These are phyloP conservation scores for Pocillopora damicornis DNA, from an alignment of 64 coral and sea anemone species.

Conservation along the genomic window DNA sequence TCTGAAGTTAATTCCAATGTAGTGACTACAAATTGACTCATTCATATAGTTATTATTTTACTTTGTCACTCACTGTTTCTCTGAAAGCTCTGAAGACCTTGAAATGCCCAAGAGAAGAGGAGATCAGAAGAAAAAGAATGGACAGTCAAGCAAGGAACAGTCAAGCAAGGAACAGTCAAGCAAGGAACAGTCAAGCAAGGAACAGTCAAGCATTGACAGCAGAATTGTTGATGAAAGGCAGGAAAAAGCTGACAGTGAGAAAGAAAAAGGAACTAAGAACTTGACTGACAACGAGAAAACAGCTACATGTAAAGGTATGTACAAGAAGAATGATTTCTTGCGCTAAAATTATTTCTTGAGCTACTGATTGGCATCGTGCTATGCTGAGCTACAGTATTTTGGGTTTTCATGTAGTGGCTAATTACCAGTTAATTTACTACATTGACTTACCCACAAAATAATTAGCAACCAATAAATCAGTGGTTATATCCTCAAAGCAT, in stretches of 20 bases:
- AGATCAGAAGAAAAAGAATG: background rate
- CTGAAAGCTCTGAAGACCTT: background rate
- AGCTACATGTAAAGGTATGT: background rate
- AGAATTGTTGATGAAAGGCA: background rate
- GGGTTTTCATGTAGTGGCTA: too few relatives aligned
- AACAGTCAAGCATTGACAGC: background rate
- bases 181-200: background rate
- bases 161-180: background rate
- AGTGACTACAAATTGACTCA: too few relatives aligned
- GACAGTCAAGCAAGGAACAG: background rate
- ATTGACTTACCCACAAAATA: too few relatives aligned
- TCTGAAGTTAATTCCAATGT: too few relatives aligned
- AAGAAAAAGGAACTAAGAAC: background rate
- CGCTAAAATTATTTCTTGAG: background rate
- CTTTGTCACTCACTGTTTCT: background rate
- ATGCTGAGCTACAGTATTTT: too few relatives aligned
- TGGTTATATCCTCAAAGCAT: too few relatives aligned
- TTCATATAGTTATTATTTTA: background rate
- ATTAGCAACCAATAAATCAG: too few relatives aligned
- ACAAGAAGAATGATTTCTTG: background rate
- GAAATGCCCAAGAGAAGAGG: background rate
- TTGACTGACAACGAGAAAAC: background rate
- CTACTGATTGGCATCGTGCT: too few relatives aligned
- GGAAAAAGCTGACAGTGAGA: background rate
- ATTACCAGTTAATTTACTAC: too few relatives aligned